Evolutionary conservation across 2,888 invertebrate species (phyloP).

Genomic region (Entomobrya proxima): DNA sequence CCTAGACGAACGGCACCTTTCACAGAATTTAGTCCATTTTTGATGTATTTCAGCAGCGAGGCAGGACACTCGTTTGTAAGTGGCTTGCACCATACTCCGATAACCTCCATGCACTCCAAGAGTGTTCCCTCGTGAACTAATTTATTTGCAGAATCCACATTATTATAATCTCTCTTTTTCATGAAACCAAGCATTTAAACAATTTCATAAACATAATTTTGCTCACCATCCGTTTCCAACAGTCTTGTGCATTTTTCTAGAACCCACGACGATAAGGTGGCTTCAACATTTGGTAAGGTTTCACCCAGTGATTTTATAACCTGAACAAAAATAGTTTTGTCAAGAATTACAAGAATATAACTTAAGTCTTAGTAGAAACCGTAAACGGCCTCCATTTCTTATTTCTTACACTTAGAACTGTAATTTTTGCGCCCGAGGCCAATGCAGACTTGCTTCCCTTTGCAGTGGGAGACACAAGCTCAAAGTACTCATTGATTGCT

Average conservation of each 20-base stretch:
- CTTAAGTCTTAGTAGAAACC: neutral
- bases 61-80: conserved; percentile 82
- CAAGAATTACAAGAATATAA: neutral
- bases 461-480: conserved; percentile 47
- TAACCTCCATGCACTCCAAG: conserved; percentile 87
- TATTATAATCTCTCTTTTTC: too few relatives aligned
- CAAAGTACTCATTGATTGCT: conserved; percentile 45
- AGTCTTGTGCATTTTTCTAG: conserved; percentile 85
- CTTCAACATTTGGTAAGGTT: conserved; percentile 78
- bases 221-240: conserved; percentile 85
- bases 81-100: conserved; percentile 87
- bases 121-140: conserved; percentile 92
- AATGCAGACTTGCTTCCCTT: conserved; percentile 49
- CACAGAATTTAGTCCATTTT: conserved; percentile 67
- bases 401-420: conserved; percentile 47
- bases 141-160: conserved; percentile 49
- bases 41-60: conserved; percentile 61
- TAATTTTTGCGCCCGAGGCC: conserved; percentile 41
- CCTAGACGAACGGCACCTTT: conserved; percentile 66
- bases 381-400: too few relatives aligned
- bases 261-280: conserved; percentile 81
- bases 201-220: too few relatives aligned
- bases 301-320: conserved; percentile 80
- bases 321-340: neutral
- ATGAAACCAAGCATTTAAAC: too few relatives aligned